Conservation (phyloP, 1,140 invertebrate species). For the Aphelenchoides avenae region DNA sequence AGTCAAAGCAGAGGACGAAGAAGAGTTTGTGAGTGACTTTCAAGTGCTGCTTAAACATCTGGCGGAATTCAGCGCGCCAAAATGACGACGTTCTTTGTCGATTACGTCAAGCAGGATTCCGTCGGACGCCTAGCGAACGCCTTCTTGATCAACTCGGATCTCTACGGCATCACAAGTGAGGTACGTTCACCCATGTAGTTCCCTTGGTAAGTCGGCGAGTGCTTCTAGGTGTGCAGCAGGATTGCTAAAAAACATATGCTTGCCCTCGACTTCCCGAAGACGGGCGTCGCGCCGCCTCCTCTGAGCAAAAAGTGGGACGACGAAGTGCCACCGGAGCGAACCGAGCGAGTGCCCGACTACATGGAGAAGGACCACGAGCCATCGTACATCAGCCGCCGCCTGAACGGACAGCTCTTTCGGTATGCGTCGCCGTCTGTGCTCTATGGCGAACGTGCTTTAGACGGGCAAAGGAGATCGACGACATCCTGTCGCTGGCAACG, state of each 20-base stretch:
- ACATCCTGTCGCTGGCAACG: slow-evolving; percentile 31
- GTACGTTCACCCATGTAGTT: slow-evolving; percentile 40
- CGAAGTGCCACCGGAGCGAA: slow-evolving; percentile 20
- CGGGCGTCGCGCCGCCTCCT: slow-evolving; percentile 35
- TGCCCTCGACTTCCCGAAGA: slow-evolving; percentile 58
- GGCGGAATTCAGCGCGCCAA: slow-evolving; percentile 36
- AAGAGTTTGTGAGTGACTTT: slow-evolving; percentile 14
- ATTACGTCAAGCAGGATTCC: slow-evolving; percentile 56
- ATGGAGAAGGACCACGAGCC: slow-evolving; percentile 54
- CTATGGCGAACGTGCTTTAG: too few relatives aligned
- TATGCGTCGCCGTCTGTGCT: too few relatives aligned
- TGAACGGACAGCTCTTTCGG: slow-evolving; percentile 54
- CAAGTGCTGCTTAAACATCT: slow-evolving; percentile 5
- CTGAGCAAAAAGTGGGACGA: slow-evolving; percentile 30
- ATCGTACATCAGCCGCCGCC: slow-evolving; percentile 42
- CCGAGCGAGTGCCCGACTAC: slow-evolving; percentile 50
- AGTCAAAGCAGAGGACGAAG: slow-evolving; percentile 10
- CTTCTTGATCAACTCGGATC: slow-evolving; percentile 56
- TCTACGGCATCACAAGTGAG: slow-evolving; percentile 38
- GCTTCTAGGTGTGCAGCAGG: background rate
- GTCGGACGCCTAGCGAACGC: slow-evolving; percentile 55
- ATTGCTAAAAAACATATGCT: slow-evolving; percentile 50
- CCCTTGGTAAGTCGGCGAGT: background rate
- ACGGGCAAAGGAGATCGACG: slow-evolving; percentile 43
- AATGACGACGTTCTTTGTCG: slow-evolving; percentile 57